Percentiles rank a stretch among this genome's conserved stretches.
Evolutionary conservation across 2,888 invertebrate species (phyloP).

Genomic region (Homarus gammarus): DNA sequence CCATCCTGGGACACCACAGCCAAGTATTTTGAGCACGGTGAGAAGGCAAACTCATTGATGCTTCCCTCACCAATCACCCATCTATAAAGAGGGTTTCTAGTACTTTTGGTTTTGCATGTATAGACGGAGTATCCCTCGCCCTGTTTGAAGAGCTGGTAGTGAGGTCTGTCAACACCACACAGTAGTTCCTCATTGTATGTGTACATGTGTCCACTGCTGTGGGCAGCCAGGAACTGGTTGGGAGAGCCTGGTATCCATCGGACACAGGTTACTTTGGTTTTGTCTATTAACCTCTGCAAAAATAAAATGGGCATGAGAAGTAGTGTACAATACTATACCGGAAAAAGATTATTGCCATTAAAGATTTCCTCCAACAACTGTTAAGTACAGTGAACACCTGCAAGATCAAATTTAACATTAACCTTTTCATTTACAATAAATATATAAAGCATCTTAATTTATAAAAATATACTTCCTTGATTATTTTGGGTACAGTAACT

Average conservation of each 20-base stretch:
- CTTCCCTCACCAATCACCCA: slow-evolving; percentile 92
- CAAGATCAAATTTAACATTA: too few species aligned
- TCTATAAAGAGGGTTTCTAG: slow-evolving; percentile 93
- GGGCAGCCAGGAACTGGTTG: slow-evolving; percentile 95
- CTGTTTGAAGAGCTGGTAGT: slow-evolving; percentile 96
- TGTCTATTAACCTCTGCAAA: slow-evolving; percentile 93
- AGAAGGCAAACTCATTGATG: slow-evolving; percentile 98
- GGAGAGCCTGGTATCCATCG: slow-evolving; percentile 98
- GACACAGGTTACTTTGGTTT: slow-evolving; percentile 96
- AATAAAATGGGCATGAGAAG: slow-evolving; percentile 77
- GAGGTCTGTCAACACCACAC: slow-evolving; percentile 93
- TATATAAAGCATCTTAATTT: too few species aligned
- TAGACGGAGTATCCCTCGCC: slow-evolving; percentile 96
- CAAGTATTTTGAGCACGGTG: slow-evolving; percentile 94
- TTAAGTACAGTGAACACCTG: too few species aligned
- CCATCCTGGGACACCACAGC: slow-evolving; percentile 98
- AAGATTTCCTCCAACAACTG: too few species aligned
- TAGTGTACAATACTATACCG: not conserved
- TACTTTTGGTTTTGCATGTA: slow-evolving; percentile 97
- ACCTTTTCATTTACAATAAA: too few species aligned
- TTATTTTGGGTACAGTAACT: too few species aligned
- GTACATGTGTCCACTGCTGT: slow-evolving; percentile 97
- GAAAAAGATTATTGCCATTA: not conserved
- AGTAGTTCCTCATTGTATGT: slow-evolving; percentile 97
- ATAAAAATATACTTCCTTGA: too few species aligned